phyloP scores from a whole-genome alignment of 1,140 invertebrate genomes.

The Araneus ventricosus region DNA sequence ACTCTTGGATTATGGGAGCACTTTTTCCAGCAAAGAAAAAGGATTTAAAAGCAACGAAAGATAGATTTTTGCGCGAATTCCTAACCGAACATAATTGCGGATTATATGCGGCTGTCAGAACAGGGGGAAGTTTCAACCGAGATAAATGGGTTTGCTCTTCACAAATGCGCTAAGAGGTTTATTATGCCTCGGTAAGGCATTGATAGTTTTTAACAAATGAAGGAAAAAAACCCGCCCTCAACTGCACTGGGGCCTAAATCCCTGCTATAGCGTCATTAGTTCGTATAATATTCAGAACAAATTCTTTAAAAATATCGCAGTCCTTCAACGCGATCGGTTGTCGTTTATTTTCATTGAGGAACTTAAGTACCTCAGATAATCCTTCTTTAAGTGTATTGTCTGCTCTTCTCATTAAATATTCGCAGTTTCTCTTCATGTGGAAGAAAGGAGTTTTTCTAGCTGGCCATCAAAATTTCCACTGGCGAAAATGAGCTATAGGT shows the following conservation, averaged over 20 bases:
- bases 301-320: slow-evolving; percentile 62
- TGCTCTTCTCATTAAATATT: slow-evolving; percentile 69
- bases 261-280: slow-evolving; percentile 50
- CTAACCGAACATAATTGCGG: slow-evolving; percentile 45
- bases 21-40: slow-evolving; percentile 43
- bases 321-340: slow-evolving; percentile 51
- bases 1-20: slow-evolving; percentile 58
- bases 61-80: slow-evolving; percentile 49
- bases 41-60: background rate
- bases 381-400: slow-evolving; percentile 68
- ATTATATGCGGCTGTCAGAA: slow-evolving; percentile 63
- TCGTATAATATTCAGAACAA: slow-evolving; percentile 55
- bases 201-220: slow-evolving; percentile 64
- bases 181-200: slow-evolving; percentile 57
- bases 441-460: slow-evolving; percentile 45
- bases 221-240: slow-evolving; percentile 30
- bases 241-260: slow-evolving; percentile 38
- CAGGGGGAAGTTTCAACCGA: slow-evolving; percentile 4
- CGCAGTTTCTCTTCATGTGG: slow-evolving; percentile 35
- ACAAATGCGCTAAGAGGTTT: slow-evolving; percentile 73
- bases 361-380: slow-evolving; percentile 62
- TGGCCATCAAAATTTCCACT: slow-evolving; percentile 42
- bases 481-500: slow-evolving; percentile 40
- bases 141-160: slow-evolving; percentile 57
- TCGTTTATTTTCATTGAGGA: slow-evolving; percentile 62